phyloP scores from a whole-genome alignment of 2,797 vertebrate species.

The Gymnoscopelus braueri region DNA sequence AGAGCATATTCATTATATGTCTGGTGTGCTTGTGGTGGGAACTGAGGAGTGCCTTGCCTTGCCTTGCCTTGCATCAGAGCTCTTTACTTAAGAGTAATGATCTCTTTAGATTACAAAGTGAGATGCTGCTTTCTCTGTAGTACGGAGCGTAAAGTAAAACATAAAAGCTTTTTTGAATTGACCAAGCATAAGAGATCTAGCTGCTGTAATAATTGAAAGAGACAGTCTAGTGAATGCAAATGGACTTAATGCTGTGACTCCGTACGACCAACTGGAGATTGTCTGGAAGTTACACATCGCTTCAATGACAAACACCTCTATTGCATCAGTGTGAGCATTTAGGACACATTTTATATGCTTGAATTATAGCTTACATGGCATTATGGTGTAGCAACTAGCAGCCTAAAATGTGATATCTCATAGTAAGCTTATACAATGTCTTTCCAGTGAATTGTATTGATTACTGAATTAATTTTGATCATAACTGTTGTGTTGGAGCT shows the following conservation, averaged over 20 bases:
- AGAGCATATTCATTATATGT: slow-evolving; percentile 39
- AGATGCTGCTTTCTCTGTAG: slow-evolving; percentile 40
- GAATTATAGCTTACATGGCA: slow-evolving; percentile 23
- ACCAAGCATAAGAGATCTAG: slow-evolving; percentile 50
- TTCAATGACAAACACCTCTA: slow-evolving; percentile 10
- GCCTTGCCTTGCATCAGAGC: slow-evolving; percentile 42
- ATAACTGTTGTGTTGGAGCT: too few species aligned
- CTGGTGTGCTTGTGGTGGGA: slow-evolving; percentile 28
- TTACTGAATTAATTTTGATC: too few species aligned
- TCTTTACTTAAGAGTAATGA: slow-evolving; percentile 50
- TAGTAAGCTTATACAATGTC: too few species aligned
- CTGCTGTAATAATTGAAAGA: slow-evolving; percentile 72
- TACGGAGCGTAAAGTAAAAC: slow-evolving; percentile 42
- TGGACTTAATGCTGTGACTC: slow-evolving; percentile 46
- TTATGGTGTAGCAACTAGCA: background rate
- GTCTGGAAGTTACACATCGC: slow-evolving; percentile 23
- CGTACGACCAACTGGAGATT: slow-evolving; percentile 1
- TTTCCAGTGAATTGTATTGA: too few species aligned
- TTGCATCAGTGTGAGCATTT: slow-evolving; percentile 47
- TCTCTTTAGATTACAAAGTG: slow-evolving; percentile 44
- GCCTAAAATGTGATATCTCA: too few species aligned
- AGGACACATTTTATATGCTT: slow-evolving; percentile 34
- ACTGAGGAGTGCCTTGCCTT: slow-evolving; percentile 13
- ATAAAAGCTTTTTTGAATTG: slow-evolving; percentile 68
- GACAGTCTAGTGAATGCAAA: slow-evolving; percentile 54